Evolutionary conservation across 2,113 vertebrate genomes (phyloP).

Genomic region (Sander lucioperca): DNA sequence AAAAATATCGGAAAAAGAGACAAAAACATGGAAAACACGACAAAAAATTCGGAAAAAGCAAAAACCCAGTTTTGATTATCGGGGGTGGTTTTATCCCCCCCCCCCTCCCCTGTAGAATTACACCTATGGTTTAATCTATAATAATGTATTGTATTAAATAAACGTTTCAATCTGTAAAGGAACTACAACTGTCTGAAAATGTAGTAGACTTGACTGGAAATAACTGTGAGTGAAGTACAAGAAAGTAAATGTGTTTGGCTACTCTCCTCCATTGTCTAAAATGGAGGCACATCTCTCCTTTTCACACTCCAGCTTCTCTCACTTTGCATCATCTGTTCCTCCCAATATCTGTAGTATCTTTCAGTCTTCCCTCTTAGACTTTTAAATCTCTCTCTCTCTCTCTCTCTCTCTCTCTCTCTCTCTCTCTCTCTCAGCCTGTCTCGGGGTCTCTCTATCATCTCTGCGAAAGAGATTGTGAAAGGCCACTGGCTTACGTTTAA

Average conservation of each 20-base stretch:
- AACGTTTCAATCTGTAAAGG: too few relatives aligned
- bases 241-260: too few relatives aligned
- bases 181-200: too few relatives aligned
- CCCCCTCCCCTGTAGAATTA: too few relatives aligned
- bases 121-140: too few relatives aligned
- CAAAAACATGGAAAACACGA: too few relatives aligned
- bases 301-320: constrained; percentile 25
- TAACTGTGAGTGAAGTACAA: background rate
- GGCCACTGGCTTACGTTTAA: constrained; percentile 67
- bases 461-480: constrained; percentile 72
- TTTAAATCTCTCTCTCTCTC: constrained; percentile 39
- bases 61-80: too few relatives aligned
- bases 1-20: too few relatives aligned
- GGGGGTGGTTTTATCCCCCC: too few relatives aligned
- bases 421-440: constrained; percentile 14
- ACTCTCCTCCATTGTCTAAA: background rate
- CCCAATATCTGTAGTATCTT: constrained; percentile 50
- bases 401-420: constrained; percentile 29
- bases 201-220: background rate
- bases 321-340: constrained; percentile 30
- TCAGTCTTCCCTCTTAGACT: constrained; percentile 42
- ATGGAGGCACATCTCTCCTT: background rate
- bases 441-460: constrained; percentile 46
- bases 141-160: too few relatives aligned
- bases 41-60: too few relatives aligned